These are phyloP conservation scores for Isaurus tuberculatus DNA, from an alignment of 92 coral and sea anemone genomes.

Conservation along the genomic window DNA sequence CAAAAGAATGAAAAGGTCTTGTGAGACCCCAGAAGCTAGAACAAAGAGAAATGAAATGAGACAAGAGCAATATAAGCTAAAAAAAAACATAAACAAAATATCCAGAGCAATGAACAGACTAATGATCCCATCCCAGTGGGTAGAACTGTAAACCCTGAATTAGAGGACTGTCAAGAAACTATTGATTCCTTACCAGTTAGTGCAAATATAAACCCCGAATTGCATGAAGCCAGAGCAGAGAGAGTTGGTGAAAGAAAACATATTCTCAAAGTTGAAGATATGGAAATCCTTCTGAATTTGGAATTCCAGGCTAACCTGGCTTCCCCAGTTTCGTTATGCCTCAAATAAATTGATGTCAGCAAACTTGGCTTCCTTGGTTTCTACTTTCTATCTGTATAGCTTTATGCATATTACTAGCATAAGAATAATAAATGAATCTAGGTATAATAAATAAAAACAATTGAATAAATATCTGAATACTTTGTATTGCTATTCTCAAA, in stretches of 20 bases:
- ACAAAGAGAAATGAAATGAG: conserved; percentile 48
- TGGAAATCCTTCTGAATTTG: conserved; percentile 47
- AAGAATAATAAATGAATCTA: too few species aligned
- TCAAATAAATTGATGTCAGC: conserved; percentile 41
- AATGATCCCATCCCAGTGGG: conserved; percentile 36
- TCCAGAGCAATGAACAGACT: conserved; percentile 25
- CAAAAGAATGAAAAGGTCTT: conserved; percentile 40
- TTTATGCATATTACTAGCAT: conserved; percentile 40
- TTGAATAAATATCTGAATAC: conserved; percentile 42
- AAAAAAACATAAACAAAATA: conserved; percentile 32
- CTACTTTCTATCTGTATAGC: conserved; percentile 47
- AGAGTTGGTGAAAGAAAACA: conserved; percentile 38
- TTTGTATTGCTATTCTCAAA: conserved; percentile 32
- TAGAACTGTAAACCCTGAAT: conserved; percentile 38
- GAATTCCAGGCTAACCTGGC: conserved; percentile 46
- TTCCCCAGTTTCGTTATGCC: conserved; percentile 33
- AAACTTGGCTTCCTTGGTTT: conserved; percentile 38
- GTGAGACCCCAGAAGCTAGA: conserved; percentile 45
- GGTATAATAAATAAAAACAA: too few species aligned
- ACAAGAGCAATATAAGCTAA: conserved; percentile 39
- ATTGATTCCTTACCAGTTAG: conserved; percentile 15
- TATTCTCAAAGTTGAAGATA: conserved; percentile 44
- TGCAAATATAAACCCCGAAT: conserved; percentile 27
- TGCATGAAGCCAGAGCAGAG: conserved; percentile 14
- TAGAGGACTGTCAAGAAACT: conserved; percentile 38